Evolutionary conservation across 2,888 invertebrate species (phyloP).

Genomic region (Pinctada fucata): DNA sequence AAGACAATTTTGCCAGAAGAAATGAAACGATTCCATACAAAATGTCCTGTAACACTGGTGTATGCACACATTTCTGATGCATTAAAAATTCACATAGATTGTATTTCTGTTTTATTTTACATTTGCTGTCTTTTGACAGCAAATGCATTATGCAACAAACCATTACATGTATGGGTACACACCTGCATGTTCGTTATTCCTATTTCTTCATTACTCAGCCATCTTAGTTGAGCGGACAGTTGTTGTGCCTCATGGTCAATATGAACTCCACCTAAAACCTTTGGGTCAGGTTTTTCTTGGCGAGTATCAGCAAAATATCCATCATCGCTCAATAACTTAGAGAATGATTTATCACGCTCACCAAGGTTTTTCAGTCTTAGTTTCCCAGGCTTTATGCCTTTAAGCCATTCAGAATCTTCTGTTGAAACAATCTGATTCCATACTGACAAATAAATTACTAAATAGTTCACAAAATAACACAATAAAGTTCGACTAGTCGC

Average conservation of each 20-base stretch:
- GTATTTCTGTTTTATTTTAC: too few species aligned
- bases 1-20: too few species aligned
- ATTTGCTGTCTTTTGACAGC: too few species aligned
- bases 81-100: too few species aligned
- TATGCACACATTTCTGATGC: too few species aligned
- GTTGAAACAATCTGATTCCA: not conserved
- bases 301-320: conserved; percentile 64
- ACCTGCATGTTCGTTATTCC: conserved; percentile 77
- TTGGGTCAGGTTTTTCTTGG: conserved; percentile 68
- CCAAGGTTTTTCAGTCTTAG: conserved; percentile 43
- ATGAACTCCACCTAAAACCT: conserved; percentile 69
- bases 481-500: conserved; percentile 48
- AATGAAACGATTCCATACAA: too few species aligned
- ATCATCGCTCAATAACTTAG: conserved; percentile 56
- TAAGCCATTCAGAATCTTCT: conserved; percentile 13
- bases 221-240: conserved; percentile 72
- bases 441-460: conserved; percentile 17
- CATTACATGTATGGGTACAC: conserved; percentile 9
- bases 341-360: conserved; percentile 37
- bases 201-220: conserved; percentile 77
- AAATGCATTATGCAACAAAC: too few species aligned
- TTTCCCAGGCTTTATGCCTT: conserved; percentile 25
- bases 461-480: conserved; percentile 40
- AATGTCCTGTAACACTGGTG: too few species aligned
- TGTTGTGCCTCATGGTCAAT: conserved; percentile 70